Percentiles rank a stretch among this genome's conserved stretches.
phyloP scores from a whole-genome alignment of 2,888 invertebrate genomes.

The Marronus borbonicus region DNA sequence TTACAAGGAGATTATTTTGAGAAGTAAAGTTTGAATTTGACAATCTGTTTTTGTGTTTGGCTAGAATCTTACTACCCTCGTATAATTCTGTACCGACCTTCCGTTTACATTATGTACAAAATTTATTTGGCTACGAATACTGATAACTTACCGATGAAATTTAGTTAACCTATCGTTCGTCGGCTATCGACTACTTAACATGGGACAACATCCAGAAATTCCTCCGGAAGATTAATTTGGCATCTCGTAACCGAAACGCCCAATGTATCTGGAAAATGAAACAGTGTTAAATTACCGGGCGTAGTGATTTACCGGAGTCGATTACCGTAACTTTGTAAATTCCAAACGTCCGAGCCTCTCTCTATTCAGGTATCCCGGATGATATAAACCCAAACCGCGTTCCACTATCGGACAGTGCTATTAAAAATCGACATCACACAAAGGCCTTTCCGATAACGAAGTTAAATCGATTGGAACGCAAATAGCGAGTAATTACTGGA shows the following conservation, averaged over 20 bases:
- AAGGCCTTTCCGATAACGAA: background rate
- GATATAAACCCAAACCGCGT: slow-evolving; percentile 19
- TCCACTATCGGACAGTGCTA: slow-evolving; percentile 7
- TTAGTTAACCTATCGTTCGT: background rate
- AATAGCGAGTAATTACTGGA: slow-evolving; percentile 12
- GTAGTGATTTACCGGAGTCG: slow-evolving; percentile 38
- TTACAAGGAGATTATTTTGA: too few species aligned
- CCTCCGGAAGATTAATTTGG: slow-evolving; percentile 34
- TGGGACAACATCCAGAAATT: slow-evolving; percentile 26
- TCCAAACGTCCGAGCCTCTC: slow-evolving; percentile 15
- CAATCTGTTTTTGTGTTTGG: too few species aligned
- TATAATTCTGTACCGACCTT: too few species aligned
- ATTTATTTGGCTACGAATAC: background rate
- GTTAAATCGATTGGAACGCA: slow-evolving; percentile 16
- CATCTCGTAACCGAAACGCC: slow-evolving; percentile 37
- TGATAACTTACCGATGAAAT: background rate
- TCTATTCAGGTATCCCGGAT: slow-evolving; percentile 9
- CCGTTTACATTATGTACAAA: background rate
- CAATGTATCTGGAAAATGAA: slow-evolving; percentile 28
- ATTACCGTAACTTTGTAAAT: slow-evolving; percentile 35
- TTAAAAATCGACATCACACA: slow-evolving; percentile 17
- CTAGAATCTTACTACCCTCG: too few species aligned
- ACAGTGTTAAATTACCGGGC: slow-evolving; percentile 32
- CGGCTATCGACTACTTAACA: background rate
- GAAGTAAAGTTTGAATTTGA: too few species aligned